phyloP scores from a whole-genome alignment of 2,797 vertebrate species.

The Cryptoblepharus egeriae region DNA sequence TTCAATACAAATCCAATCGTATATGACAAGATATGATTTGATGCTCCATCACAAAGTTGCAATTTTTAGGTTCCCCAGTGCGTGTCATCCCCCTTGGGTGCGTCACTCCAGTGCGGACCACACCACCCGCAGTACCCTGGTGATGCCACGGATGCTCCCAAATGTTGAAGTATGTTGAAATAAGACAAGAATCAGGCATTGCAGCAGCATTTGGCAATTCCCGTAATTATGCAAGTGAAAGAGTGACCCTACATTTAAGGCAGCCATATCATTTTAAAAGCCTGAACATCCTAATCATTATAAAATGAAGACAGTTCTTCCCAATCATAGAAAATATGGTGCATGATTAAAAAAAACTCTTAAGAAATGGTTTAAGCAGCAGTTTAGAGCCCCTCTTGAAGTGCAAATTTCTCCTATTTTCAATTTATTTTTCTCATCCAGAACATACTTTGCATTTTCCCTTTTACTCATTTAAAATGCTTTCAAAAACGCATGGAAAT shows the following conservation, averaged over 20 bases:
- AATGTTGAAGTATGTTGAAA: background rate
- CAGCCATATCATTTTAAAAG: background rate
- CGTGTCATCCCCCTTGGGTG: no score
- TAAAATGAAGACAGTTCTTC: background rate
- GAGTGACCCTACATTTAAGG: no score
- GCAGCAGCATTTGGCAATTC: background rate
- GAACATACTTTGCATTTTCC: background rate
- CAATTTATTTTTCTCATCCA: background rate
- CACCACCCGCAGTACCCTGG: no score
- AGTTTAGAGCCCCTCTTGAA: background rate
- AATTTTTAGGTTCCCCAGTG: no score
- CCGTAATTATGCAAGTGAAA: background rate
- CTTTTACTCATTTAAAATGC: background rate
- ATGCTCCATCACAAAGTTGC: no score
- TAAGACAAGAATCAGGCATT: background rate
- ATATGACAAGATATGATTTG: no score
- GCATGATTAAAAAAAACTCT: background rate
- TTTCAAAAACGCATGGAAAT: background rate
- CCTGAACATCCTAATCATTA: background rate
- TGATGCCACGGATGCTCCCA: no score
- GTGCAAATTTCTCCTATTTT: background rate
- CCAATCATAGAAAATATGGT: background rate
- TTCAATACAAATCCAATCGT: no score
- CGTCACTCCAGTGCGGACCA: no score
- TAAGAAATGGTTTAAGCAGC: background rate